A percentile compares a stretch with the other conserved stretches of the same genome.
phyloP scores from a whole-genome alignment of 1,140 invertebrate genomes.

The Drosophila eugracilis region DNA sequence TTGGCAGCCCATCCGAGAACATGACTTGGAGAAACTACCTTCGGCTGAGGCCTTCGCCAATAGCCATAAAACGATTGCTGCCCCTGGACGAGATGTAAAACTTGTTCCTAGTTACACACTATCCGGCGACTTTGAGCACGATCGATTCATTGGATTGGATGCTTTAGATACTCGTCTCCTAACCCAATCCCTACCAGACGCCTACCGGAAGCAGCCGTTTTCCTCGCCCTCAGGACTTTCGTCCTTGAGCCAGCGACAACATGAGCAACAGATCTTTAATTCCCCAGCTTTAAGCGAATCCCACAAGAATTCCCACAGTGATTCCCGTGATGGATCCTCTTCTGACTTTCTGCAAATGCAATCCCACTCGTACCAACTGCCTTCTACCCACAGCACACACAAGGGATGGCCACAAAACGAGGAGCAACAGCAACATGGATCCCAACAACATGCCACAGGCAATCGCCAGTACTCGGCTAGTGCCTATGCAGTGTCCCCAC shows the following conservation, averaged over 20 bases:
- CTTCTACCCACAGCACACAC: constrained; percentile 29
- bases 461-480: constrained; percentile 17
- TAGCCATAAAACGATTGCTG: constrained; percentile 34
- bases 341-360: constrained; percentile 58
- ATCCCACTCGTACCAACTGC: constrained; percentile 63
- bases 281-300: not conserved
- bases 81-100: constrained; percentile 25
- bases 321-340: not conserved
- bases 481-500: constrained; percentile 11
- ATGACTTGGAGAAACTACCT: constrained; percentile 40
- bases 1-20: constrained; percentile 12
- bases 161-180: constrained; percentile 31
- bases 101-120: constrained; percentile 34
- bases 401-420: constrained; percentile 19
- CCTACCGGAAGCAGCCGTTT: constrained; percentile 39
- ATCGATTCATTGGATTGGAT: constrained; percentile 48
- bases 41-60: constrained; percentile 26
- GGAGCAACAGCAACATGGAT: not conserved
- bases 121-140: constrained; percentile 40
- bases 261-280: constrained; percentile 14
- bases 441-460: not conserved
- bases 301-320: not conserved
- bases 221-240: constrained; percentile 1
- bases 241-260: not conserved
- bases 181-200: constrained; percentile 49